These are phyloP conservation scores for Clarias magur DNA, from an alignment of 2,113 vertebrate species.

Conservation along the genomic window DNA sequence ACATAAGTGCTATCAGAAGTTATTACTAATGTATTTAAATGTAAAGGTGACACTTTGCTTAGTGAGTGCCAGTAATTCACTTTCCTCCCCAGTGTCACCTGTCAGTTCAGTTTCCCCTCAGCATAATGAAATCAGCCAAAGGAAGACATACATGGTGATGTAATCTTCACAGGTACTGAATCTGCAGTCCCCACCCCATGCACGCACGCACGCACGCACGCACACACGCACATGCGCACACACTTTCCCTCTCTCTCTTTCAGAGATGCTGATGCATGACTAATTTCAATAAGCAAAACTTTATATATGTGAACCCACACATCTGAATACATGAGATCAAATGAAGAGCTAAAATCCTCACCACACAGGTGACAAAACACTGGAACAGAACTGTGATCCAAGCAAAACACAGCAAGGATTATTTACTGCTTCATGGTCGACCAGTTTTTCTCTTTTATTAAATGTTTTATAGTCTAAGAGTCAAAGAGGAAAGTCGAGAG, in stretches of 20 bases:
- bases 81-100: background rate
- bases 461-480: background rate
- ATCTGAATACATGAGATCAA: background rate
- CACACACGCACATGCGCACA: no score
- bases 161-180: slow-evolving; percentile 1
- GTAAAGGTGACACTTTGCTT: background rate
- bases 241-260: no score
- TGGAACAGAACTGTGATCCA: background rate
- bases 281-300: background rate
- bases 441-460: background rate
- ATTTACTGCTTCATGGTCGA: background rate
- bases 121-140: slow-evolving; percentile 7
- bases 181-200: background rate
- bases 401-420: background rate
- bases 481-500: background rate
- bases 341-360: background rate
- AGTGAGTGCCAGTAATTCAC: background rate
- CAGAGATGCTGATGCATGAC: background rate
- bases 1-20: background rate
- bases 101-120: background rate
- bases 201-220: background rate
- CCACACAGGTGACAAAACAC: background rate
- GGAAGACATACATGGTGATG: background rate
- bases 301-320: background rate
- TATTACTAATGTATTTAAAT: background rate